Evolutionary conservation across 2,797 vertebrate genomes (phyloP).

Genomic region (Naso thynnoides): DNA sequence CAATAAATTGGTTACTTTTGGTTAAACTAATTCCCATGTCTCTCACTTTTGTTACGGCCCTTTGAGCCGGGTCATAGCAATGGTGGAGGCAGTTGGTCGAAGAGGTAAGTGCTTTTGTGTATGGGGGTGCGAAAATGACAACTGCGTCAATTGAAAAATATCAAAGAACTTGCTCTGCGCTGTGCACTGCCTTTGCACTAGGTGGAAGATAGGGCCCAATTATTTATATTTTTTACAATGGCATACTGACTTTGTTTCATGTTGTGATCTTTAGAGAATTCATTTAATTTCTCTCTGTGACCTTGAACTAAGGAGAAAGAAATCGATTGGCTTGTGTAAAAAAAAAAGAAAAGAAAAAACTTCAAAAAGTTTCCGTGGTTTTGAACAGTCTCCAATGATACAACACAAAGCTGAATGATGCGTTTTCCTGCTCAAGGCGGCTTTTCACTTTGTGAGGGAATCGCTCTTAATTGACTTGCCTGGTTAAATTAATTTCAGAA

Average conservation of each 20-base stretch:
- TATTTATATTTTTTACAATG: too few relatives aligned
- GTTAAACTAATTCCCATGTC: too few relatives aligned
- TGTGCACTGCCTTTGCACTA: too few relatives aligned
- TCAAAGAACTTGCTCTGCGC: too few relatives aligned
- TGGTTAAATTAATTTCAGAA: conserved; percentile 36
- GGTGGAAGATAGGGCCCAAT: too few relatives aligned
- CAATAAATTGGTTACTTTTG: too few relatives aligned
- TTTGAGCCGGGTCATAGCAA: too few relatives aligned
- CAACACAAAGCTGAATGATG: conserved; percentile 25
- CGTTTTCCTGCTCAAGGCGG: conserved; percentile 17
- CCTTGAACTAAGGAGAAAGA: conserved; percentile 45
- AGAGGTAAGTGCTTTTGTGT: too few relatives aligned
- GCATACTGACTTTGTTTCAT: conserved; percentile 34
- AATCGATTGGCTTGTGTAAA: conserved; percentile 44
- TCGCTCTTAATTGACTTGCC: conserved; percentile 50
- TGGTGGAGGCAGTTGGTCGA: too few relatives aligned
- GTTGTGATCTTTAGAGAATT: conserved; percentile 44
- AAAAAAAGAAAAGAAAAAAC: conserved; percentile 21
- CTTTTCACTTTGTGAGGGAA: conserved; percentile 40
- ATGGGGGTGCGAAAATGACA: too few relatives aligned
- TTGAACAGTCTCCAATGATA: conserved; percentile 5
- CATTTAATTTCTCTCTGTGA: conserved; percentile 43
- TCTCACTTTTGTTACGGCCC: too few relatives aligned
- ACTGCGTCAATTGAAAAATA: too few relatives aligned
- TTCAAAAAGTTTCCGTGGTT: conserved; percentile 37